Evolutionary conservation across 2,888 invertebrate genomes (phyloP).

Genomic region (Pseudanteris insignis): DNA sequence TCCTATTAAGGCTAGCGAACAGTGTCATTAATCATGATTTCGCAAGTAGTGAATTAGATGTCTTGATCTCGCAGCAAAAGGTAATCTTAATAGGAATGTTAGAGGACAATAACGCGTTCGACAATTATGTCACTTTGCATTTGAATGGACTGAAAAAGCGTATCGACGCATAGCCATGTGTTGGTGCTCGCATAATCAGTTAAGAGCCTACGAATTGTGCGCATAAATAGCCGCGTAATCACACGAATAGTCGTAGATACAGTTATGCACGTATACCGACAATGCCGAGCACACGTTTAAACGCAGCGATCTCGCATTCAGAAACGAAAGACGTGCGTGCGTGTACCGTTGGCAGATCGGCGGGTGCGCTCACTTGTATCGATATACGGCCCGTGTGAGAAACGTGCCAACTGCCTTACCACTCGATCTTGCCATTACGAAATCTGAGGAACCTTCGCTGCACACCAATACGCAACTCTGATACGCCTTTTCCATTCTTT

Average conservation of each 20-base stretch:
- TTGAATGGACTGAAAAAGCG: constrained; percentile 31
- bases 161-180: not conserved
- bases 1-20: constrained; percentile 9
- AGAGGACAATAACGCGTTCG: constrained; percentile 28
- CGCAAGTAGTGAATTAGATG: constrained; percentile 17
- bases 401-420: constrained; percentile 14
- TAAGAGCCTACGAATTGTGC: constrained; percentile 10
- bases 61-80: constrained; percentile 18
- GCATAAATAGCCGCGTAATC: not conserved
- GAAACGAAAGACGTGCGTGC: constrained; percentile 7
- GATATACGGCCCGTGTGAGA: constrained; percentile 15
- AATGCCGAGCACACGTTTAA: constrained; percentile 9
- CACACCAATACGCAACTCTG: no score
- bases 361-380: no score
- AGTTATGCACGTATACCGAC: constrained; percentile 13
- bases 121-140: constrained; percentile 41
- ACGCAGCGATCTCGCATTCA: constrained; percentile 8
- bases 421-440: constrained; percentile 23
- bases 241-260: constrained; percentile 1
- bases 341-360: constrained; percentile 4
- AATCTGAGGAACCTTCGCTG: constrained; percentile 16
- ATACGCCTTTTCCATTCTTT: no score
- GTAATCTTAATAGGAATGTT: constrained; percentile 30
- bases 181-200: no score
- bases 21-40: constrained; percentile 14